Evolutionary conservation across 2,797 vertebrate species (phyloP), one percentile per base, ranked within the genome.

Genomic region (Salarias fasciatus): DNA sequence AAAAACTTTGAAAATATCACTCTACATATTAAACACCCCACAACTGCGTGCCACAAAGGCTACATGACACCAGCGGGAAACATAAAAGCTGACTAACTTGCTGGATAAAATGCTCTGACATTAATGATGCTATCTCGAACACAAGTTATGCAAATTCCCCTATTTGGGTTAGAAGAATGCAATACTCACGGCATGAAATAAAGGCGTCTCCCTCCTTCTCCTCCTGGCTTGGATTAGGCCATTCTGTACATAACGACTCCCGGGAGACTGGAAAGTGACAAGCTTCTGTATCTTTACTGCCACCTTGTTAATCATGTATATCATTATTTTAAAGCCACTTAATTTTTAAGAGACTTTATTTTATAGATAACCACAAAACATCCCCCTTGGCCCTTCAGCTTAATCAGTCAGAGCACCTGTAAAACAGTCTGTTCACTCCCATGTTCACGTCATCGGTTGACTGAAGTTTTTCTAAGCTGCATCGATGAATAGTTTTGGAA

Each of bases 281-380:
- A 47, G 29, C 13, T 14, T 18, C 11, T 37, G 49, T 11, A 11
- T 12, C 24, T 10, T 53, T 8, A 29, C 36, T 28, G 15, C 36
- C 36, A 52, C 30, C 40, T 9, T 45, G 14, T 18, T 13, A 56
- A 55, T 55, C 11, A 55, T 33, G 15, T 24, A 30, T 30, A 41
- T 55, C 41, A 18, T 44, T 24, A 44, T 18, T 45, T 56, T 24
- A 24, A 54, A 54, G 30, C 52, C n/a, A 43, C 14, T 54, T 11
- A n/a, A n/a, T 42, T 28, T 53, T 28, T 29, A 30, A 10, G 37
- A 29, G 18, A 5, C 7, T 56, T 5, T n/a, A 5, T 8, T 45
- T 56, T 24, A 28, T 28, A 24, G 4, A 15, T 10, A 30, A 29
- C 7, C 36, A 29, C 18, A 11, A 38, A 44, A 35, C 33, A 35